Conservation (phyloP, 2,888 invertebrate genomes). For the Chalcis sispes region DNA sequence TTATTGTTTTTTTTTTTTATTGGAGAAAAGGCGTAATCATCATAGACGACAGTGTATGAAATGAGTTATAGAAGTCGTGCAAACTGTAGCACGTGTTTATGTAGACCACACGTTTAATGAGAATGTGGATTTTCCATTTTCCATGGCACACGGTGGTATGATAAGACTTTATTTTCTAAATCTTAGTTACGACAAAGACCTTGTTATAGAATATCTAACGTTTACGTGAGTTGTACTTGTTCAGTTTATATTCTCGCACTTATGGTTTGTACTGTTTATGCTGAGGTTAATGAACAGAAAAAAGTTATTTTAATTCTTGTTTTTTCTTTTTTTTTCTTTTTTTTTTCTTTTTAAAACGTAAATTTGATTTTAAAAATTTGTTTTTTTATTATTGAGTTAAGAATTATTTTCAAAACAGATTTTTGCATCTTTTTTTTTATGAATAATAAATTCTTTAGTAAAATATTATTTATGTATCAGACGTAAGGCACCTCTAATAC, state of each 20-base stretch:
- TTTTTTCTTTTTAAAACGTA: too few species aligned
- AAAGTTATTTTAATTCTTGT: too few species aligned
- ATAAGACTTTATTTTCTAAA: slow-evolving; percentile 14
- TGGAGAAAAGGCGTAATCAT: neutral
- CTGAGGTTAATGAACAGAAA: too few species aligned
- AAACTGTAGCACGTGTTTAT: neutral
- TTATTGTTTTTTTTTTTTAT: neutral
- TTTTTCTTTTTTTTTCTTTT: too few species aligned
- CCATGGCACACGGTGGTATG: neutral
- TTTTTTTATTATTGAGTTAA: too few species aligned
- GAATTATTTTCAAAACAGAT: too few species aligned
- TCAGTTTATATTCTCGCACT: too few species aligned
- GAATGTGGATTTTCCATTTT: neutral
- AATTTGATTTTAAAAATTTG: too few species aligned
- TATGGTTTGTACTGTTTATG: neutral
- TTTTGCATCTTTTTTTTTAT: too few species aligned
- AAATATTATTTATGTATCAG: too few species aligned
- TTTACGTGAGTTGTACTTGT: slow-evolving; percentile 27
- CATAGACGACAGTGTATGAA: neutral
- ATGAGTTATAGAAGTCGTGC: slow-evolving; percentile 13
- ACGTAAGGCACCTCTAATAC: too few species aligned
- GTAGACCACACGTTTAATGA: neutral
- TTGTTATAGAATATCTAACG: slow-evolving; percentile 24
- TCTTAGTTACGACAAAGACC: slow-evolving; percentile 9
- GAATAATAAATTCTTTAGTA: too few species aligned